Evolutionary conservation across 2,888 invertebrate genomes (phyloP).

Genomic region (Trichopria drosophilae): DNA sequence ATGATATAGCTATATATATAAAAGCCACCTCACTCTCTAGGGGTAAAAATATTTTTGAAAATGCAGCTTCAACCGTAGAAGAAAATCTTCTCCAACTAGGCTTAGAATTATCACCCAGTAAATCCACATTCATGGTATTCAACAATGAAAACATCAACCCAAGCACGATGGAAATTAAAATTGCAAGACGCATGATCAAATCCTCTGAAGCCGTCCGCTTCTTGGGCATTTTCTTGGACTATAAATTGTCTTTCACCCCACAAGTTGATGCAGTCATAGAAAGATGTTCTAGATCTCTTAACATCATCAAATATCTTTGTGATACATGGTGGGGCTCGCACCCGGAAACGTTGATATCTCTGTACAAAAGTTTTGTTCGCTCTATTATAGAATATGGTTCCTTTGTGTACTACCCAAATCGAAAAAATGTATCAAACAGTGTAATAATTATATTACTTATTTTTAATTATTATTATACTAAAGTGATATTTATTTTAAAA

Average conservation of each 20-base stretch:
- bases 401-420: no score
- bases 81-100: no score
- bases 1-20: conserved; percentile 2
- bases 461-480: no score
- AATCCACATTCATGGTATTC: conserved; percentile 5
- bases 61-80: no score
- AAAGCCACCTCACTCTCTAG: not conserved
- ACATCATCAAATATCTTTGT: no score
- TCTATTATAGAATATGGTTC: conserved; percentile 12
- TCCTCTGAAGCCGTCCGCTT: not conserved
- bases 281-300: not conserved
- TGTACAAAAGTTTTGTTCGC: conserved; percentile 13
- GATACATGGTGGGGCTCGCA: conserved; percentile 3
- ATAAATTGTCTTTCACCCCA: not conserved
- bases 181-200: not conserved
- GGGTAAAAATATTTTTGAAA: no score
- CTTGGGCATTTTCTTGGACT: conserved; percentile 1
- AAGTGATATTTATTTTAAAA: no score
- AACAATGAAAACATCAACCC: conserved; percentile 5
- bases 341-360: not conserved
- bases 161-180: not conserved
- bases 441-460: no score
- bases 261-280: not conserved
- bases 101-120: conserved; percentile 2
- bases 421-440: no score